These are phyloP conservation scores for Busseola fusca DNA, from an alignment of 2,888 invertebrate genomes.

Conservation along the genomic window DNA sequence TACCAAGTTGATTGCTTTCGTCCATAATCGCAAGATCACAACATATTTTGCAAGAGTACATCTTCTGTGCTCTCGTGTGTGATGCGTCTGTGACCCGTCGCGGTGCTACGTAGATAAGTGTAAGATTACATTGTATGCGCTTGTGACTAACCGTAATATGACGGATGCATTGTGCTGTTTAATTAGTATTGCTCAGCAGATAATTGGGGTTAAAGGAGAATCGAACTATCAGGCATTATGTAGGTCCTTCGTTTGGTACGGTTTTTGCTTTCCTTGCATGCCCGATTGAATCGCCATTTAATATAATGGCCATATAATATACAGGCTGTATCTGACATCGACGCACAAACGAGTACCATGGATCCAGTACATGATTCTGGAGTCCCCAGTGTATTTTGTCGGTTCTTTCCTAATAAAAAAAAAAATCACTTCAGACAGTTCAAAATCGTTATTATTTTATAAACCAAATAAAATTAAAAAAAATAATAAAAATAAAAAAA, in stretches of 20 bases:
- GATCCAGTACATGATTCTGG: no score
- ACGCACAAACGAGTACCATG: no score
- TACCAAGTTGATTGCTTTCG: constrained; percentile 16
- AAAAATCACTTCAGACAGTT: no score
- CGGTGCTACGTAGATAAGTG: constrained; percentile 20
- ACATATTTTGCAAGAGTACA: constrained; percentile 20
- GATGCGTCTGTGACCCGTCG: constrained; percentile 11
- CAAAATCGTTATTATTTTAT: no score
- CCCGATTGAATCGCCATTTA: neutral
- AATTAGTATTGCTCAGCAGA: constrained; percentile 8
- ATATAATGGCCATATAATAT: neutral
- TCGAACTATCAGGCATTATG: neutral
- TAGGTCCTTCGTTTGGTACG: neutral
- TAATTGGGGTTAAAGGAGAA: neutral
- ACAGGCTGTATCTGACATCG: no score
- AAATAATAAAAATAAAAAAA: no score
- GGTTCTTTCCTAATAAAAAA: no score
- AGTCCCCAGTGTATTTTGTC: no score
- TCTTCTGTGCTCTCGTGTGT: constrained; percentile 34
- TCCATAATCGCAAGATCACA: neutral
- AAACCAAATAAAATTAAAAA: no score
- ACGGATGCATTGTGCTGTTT: constrained; percentile 29
- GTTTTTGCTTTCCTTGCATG: neutral
- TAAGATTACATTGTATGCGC: constrained; percentile 40
- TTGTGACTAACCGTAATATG: constrained; percentile 30